Percentiles rank a stretch among this genome's conserved stretches.
These are phyloP conservation scores for Patiria miniata DNA, from an alignment of 35 echinoderm and acorn worm genomes.

Conservation along the genomic window DNA sequence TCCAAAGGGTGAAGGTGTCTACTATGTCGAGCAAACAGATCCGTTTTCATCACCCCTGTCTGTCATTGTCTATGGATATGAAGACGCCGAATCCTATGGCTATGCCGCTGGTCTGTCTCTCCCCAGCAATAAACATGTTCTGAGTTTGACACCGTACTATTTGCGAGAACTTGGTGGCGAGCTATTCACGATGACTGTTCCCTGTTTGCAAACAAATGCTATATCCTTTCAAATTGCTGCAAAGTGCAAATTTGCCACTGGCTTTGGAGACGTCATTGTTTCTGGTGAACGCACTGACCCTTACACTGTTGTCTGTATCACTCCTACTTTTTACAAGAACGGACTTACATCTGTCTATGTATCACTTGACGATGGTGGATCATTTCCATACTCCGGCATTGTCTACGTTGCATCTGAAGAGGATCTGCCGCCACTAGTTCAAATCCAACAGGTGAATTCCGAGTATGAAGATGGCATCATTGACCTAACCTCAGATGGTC, in stretches of 20 bases:
- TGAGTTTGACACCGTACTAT: slow-evolving; percentile 55
- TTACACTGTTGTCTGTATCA: slow-evolving; percentile 53
- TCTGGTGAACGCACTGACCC: not conserved
- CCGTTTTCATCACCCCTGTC: slow-evolving; percentile 40
- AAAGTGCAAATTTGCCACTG: slow-evolving; percentile 34
- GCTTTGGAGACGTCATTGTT: not conserved
- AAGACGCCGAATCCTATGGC: slow-evolving; percentile 57
- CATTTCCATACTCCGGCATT: slow-evolving; percentile 55
- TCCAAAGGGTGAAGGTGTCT: slow-evolving; percentile 66
- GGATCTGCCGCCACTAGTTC: not conserved
- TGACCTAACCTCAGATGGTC: slow-evolving; percentile 25
- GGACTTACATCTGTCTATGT: slow-evolving; percentile 44
- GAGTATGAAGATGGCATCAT: slow-evolving; percentile 3
- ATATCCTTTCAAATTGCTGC: not conserved
- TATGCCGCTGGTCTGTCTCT: slow-evolving; percentile 67
- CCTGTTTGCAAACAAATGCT: slow-evolving; percentile 31
- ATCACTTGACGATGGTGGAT: slow-evolving; percentile 45
- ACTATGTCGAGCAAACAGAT: slow-evolving; percentile 62
- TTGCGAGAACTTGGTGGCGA: slow-evolving; percentile 66
- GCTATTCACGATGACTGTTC: slow-evolving; percentile 39
- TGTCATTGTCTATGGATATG: slow-evolving; percentile 73
- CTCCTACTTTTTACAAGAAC: slow-evolving; percentile 37
- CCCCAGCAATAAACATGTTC: slow-evolving; percentile 45
- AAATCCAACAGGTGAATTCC: slow-evolving; percentile 17
- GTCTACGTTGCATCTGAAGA: slow-evolving; percentile 63